phyloP scores from a whole-genome alignment of 2,888 invertebrate species.

The Tigriopus californicus region DNA sequence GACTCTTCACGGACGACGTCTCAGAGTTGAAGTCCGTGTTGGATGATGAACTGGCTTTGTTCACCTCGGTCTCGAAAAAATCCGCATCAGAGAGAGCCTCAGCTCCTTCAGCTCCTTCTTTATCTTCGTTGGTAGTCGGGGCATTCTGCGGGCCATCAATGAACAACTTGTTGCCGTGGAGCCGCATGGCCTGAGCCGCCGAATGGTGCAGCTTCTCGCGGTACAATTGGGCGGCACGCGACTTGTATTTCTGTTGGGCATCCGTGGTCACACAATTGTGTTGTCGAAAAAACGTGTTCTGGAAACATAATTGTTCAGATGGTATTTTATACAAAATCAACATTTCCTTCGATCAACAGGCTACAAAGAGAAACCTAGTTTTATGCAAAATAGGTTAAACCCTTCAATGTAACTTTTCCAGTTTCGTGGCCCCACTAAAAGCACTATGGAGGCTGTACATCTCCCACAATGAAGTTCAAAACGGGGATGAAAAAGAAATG shows the following conservation, averaged over 20 bases:
- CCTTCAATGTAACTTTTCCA: no score
- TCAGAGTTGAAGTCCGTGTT: no score
- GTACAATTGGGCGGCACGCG: conserved; percentile 81
- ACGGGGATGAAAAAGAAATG: no score
- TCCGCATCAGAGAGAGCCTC: conserved; percentile 49
- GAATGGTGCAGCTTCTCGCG: conserved; percentile 62
- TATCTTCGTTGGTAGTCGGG: conserved; percentile 26
- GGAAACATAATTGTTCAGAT: conserved; percentile 24
- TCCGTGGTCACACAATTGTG: conserved; percentile 80
- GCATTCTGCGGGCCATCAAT: conserved; percentile 33
- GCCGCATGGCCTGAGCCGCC: conserved; percentile 72
- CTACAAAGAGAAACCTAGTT: no score
- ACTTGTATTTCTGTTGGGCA: conserved; percentile 92
- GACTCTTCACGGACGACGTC: no score
- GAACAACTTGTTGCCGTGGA: conserved; percentile 49
- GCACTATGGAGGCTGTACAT: no score
- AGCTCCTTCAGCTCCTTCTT: conserved; percentile 24
- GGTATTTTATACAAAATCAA: no score
- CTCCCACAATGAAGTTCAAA: no score
- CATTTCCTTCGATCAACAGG: no score
- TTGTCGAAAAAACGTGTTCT: conserved; percentile 81
- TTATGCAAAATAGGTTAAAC: no score
- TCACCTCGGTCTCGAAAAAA: conserved; percentile 50
- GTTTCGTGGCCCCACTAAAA: no score
- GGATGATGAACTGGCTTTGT: no score